Percentiles rank a stretch among this genome's conserved stretches.
Conservation (phyloP, 2,888 invertebrate species). For the Eremobia ochroleuca region DNA sequence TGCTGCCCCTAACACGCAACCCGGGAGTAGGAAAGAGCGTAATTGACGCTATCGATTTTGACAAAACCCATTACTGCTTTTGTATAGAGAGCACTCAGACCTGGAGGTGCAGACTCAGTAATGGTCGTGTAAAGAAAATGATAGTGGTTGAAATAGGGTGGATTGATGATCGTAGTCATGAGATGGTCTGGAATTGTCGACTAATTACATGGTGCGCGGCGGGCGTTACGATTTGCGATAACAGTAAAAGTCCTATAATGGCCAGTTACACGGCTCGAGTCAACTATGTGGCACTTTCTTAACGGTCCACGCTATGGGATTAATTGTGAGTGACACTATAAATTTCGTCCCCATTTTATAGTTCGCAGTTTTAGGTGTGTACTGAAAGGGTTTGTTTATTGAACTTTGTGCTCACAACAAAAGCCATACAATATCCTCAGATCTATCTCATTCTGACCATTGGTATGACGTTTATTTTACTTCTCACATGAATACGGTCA, state of each 20-base stretch:
- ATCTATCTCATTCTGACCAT: neutral
- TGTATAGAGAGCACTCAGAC: neutral
- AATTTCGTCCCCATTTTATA: constrained; percentile 72
- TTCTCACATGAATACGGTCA: neutral
- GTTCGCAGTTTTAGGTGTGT: constrained; percentile 52
- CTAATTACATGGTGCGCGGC: constrained; percentile 86
- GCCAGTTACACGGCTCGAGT: constrained; percentile 81
- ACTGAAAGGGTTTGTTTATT: constrained; percentile 72
- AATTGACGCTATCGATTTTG: constrained; percentile 19
- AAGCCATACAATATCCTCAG: neutral
- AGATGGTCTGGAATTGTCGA: constrained; percentile 78
- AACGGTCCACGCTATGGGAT: constrained; percentile 79
- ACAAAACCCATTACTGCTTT: constrained; percentile 65
- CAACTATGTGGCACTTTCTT: constrained; percentile 84
- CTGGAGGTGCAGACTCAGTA: constrained; percentile 39
- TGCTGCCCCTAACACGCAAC: constrained; percentile 76
- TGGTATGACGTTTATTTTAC: neutral
- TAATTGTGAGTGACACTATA: constrained; percentile 77
- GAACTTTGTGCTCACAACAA: constrained; percentile 34
- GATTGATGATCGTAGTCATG: constrained; percentile 67
- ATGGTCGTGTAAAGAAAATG: constrained; percentile 51
- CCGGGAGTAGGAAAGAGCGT: constrained; percentile 58
- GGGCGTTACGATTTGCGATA: constrained; percentile 87
- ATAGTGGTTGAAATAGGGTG: constrained; percentile 35
- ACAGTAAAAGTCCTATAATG: constrained; percentile 89